phyloP scores from a whole-genome alignment of 2,113 vertebrate genomes.

The Anser brachyrhynchus region DNA sequence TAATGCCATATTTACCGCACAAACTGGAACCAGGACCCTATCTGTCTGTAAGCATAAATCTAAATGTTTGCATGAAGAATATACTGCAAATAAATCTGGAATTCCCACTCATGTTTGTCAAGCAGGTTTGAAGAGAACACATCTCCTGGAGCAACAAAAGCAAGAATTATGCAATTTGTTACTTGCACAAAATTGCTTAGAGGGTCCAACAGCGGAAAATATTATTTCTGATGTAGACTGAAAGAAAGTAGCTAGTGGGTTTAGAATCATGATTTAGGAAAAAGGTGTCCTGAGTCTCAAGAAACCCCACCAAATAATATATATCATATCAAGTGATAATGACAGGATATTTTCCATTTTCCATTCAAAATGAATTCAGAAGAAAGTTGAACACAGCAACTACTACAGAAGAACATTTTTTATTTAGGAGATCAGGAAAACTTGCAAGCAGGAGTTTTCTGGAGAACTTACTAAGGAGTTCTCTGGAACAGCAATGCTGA shows the following conservation, averaged over 20 bases:
- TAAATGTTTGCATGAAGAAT: not conserved
- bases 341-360: not conserved
- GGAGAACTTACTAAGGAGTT: not conserved
- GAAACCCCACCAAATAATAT: not conserved
- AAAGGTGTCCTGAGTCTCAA: not conserved
- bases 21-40: not conserved
- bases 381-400: not conserved
- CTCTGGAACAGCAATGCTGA: not conserved
- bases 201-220: not conserved
- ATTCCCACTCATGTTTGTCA: not conserved
- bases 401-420: not conserved
- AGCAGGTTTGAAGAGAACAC: not conserved
- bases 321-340: not conserved
- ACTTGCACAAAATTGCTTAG: not conserved
- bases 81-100: not conserved
- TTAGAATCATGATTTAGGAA: not conserved
- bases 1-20: not conserved
- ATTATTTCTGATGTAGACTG: not conserved
- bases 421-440: not conserved
- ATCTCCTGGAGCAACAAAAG: not conserved
- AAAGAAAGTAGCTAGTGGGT: not conserved
- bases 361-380: not conserved
- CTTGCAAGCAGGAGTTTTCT: not conserved
- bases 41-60: not conserved
- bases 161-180: not conserved